These are phyloP conservation scores for Tetropium fuscum DNA, from an alignment of 2,888 invertebrate species.

Conservation along the genomic window DNA sequence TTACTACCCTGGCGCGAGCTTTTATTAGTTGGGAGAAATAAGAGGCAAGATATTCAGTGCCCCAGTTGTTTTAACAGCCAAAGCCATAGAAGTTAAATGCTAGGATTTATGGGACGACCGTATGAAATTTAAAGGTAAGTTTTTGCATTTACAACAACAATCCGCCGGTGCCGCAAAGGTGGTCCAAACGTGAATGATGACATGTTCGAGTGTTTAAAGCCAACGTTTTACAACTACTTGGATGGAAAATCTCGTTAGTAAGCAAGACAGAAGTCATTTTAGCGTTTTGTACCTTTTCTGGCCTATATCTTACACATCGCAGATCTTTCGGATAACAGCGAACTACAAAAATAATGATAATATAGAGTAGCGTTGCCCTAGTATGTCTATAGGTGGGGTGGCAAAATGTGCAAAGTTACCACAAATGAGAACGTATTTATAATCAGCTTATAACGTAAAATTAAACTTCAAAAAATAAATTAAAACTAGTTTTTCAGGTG, in stretches of 20 bases:
- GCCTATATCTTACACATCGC: conserved; percentile 29
- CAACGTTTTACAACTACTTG: conserved; percentile 41
- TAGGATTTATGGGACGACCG: conserved; percentile 23
- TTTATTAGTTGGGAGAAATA: conserved; percentile 2
- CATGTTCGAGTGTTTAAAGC: conserved; percentile 38
- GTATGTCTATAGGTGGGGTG: too few relatives aligned
- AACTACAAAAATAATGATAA: too few relatives aligned
- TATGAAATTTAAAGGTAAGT: conserved; percentile 26
- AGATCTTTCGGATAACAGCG: background rate
- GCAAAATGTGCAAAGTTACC: too few relatives aligned
- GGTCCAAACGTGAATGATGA: conserved; percentile 42
- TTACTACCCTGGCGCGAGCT: too few relatives aligned
- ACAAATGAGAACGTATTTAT: background rate
- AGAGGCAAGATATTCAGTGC: conserved; percentile 16
- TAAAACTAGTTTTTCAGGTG: too few relatives aligned
- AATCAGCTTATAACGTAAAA: too few relatives aligned
- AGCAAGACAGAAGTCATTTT: conserved; percentile 27
- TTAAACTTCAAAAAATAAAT: too few relatives aligned
- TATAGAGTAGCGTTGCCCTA: too few relatives aligned
- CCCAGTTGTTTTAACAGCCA: conserved; percentile 20
- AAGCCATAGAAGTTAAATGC: conserved; percentile 20
- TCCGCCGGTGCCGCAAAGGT: conserved; percentile 35
- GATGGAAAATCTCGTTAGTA: conserved; percentile 30
- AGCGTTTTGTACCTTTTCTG: conserved; percentile 28
- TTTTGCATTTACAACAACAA: conserved; percentile 33